Evolutionary conservation across 2,797 vertebrate species (phyloP).

Genomic region (Melanotaenia nigrans): DNA sequence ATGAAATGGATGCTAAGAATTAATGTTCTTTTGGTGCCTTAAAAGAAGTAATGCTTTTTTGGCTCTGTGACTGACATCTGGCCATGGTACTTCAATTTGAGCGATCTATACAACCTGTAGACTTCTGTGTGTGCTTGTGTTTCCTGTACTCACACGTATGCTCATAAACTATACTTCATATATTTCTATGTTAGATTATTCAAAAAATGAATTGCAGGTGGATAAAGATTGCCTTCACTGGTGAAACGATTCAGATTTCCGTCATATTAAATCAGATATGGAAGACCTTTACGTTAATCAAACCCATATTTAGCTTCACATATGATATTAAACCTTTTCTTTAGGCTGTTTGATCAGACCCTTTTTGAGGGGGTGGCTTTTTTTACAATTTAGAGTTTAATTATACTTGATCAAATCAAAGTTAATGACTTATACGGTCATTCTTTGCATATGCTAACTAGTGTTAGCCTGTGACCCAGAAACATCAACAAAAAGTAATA

Average conservation of each 20-base stretch:
- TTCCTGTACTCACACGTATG: neutral
- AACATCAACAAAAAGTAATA: constrained; percentile 4
- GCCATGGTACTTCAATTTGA: constrained; percentile 48
- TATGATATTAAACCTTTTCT: neutral
- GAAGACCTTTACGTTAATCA: neutral
- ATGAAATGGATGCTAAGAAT: constrained; percentile 55
- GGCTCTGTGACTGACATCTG: constrained; percentile 65
- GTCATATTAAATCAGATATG: neutral
- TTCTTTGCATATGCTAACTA: neutral
- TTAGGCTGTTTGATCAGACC: neutral
- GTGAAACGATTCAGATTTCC: neutral
- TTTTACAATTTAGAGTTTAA: no score
- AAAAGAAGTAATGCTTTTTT: constrained; percentile 59
- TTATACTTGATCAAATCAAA: neutral
- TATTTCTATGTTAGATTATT: neutral
- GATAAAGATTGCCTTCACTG: neutral
- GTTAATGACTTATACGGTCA: constrained; percentile 3
- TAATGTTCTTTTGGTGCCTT: constrained; percentile 47
- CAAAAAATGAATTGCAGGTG: neutral
- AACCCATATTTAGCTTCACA: neutral
- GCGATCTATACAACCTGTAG: constrained; percentile 20
- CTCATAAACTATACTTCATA: constrained; percentile 3
- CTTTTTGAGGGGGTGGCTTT: no score
- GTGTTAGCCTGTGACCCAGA: neutral
- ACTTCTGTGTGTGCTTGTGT: constrained; percentile 19